A percentile compares a stretch with the other conserved stretches of the same genome.
Conservation (phyloP, 2,797 vertebrate species). For the Pempheris klunzingeri region DNA sequence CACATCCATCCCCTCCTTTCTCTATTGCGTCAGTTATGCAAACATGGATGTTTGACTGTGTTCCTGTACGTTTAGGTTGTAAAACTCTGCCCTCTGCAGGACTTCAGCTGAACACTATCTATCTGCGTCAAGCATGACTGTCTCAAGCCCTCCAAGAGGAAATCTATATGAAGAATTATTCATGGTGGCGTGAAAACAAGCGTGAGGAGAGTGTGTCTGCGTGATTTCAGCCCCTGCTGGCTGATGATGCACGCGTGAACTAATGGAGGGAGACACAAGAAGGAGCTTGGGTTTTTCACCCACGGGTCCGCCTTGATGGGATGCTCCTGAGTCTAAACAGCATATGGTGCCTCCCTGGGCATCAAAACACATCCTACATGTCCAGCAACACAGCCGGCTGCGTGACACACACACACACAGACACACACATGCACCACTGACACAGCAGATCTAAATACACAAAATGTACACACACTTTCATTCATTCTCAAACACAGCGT, state of each 20-base stretch:
- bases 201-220: slow-evolving; percentile 42
- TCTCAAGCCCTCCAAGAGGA: slow-evolving; percentile 32
- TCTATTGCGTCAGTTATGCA: slow-evolving; percentile 58
- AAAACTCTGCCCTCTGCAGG: slow-evolving; percentile 90
- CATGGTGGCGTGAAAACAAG: slow-evolving; percentile 41
- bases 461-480: slow-evolving; percentile 26
- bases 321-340: slow-evolving; percentile 73
- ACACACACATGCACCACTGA: slow-evolving; percentile 24
- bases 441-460: slow-evolving; percentile 26
- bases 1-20: slow-evolving; percentile 23
- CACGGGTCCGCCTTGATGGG: slow-evolving; percentile 61
- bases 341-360: slow-evolving; percentile 85
- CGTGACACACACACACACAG: slow-evolving; percentile 40
- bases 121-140: slow-evolving; percentile 25
- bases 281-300: slow-evolving; percentile 58
- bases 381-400: slow-evolving; percentile 74
- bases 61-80: slow-evolving; percentile 71
- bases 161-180: slow-evolving; percentile 54
- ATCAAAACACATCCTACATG: slow-evolving; percentile 75
- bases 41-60: slow-evolving; percentile 62
- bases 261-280: slow-evolving; percentile 61
- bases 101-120: slow-evolving; percentile 61
- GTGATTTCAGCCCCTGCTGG: slow-evolving; percentile 61
- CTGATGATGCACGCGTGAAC: slow-evolving; percentile 38
- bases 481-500: slow-evolving; percentile 17